A percentile compares a stretch with the other conserved stretches of the same genome.
Evolutionary conservation across 2,113 vertebrate genomes (phyloP).

Genomic region (Calidris pygmaea): DNA sequence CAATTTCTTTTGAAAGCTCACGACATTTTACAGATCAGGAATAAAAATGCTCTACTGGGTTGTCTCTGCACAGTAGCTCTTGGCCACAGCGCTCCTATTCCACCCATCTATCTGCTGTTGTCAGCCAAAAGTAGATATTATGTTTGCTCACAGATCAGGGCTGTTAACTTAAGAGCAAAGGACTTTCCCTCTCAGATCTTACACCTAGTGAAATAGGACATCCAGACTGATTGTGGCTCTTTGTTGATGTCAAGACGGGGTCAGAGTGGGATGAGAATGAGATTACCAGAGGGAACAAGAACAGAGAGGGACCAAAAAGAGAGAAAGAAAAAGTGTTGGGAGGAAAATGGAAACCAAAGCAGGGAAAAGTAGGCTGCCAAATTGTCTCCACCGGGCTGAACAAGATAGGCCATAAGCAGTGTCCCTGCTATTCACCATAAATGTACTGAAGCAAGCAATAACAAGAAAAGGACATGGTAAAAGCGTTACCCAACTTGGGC

Average conservation of each 20-base stretch:
- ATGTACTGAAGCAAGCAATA: neutral
- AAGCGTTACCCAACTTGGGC: neutral
- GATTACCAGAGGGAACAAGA: neutral
- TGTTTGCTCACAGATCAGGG: conserved; percentile 15
- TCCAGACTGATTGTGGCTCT: neutral
- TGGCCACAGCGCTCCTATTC: neutral
- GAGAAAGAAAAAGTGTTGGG: neutral
- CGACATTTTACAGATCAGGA: neutral
- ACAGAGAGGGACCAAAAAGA: neutral
- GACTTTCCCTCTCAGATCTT: neutral
- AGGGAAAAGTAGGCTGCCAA: neutral
- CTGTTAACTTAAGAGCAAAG: conserved; percentile 1
- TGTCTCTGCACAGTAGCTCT: neutral
- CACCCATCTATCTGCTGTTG: neutral
- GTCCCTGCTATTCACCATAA: neutral
- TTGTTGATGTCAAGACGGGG: neutral
- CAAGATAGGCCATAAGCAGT: neutral
- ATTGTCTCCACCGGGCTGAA: neutral
- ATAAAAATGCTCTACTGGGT: neutral
- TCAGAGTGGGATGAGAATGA: neutral
- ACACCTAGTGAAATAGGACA: neutral
- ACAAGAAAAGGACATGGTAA: neutral
- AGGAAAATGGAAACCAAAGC: neutral
- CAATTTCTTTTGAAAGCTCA: neutral
- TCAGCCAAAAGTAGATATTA: neutral